Conservation (phyloP, 2,888 invertebrate genomes). For the Neoscelio sp. region DNA sequence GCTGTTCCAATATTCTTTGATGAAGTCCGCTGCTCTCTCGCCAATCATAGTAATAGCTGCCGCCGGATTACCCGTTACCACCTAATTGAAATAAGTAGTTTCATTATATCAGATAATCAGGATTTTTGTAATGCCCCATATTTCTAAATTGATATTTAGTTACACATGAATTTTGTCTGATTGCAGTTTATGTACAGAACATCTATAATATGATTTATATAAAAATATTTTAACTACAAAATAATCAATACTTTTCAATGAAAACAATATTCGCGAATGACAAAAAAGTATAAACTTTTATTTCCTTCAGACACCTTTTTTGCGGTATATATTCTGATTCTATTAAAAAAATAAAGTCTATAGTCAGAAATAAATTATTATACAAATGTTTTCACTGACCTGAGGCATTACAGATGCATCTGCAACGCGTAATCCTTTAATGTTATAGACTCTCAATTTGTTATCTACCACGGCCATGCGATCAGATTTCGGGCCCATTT, state of each 20-base stretch:
- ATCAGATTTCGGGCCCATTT: constrained; percentile 90
- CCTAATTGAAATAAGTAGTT: constrained; percentile 65
- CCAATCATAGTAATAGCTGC: constrained; percentile 85
- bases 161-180: too few relatives aligned
- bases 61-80: constrained; percentile 84
- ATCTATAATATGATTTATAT: too few relatives aligned
- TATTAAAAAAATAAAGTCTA: too few relatives aligned
- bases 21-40: constrained; percentile 85
- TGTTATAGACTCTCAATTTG: constrained; percentile 86
- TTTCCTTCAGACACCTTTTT: too few relatives aligned
- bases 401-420: constrained; percentile 86
- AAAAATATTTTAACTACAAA: too few relatives aligned
- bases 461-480: constrained; percentile 90
- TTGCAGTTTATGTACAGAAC: too few relatives aligned
- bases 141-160: not conserved
- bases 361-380: too few relatives aligned
- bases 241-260: too few relatives aligned
- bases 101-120: not conserved
- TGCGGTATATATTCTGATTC: too few relatives aligned
- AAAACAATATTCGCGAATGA: too few relatives aligned
- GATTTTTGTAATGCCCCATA: not conserved
- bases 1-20: constrained; percentile 75
- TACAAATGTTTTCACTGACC: constrained; percentile 78
- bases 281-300: too few relatives aligned
- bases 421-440: constrained; percentile 84